phyloP scores from a whole-genome alignment of 2,113 vertebrate species.

The Chascanopsetta lugubris region DNA sequence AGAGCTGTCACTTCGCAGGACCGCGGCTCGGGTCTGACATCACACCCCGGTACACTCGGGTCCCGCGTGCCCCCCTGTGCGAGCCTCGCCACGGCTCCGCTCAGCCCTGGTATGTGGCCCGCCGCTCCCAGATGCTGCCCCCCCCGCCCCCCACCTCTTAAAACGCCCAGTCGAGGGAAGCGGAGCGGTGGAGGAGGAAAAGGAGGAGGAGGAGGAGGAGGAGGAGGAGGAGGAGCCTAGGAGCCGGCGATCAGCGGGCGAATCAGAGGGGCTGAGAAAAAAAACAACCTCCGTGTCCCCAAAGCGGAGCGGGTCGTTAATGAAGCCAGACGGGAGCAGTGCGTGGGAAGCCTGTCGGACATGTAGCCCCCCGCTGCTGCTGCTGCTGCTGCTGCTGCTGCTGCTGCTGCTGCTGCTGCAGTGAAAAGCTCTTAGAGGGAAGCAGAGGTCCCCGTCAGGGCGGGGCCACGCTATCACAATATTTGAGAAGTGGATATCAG shows the following conservation, averaged over 20 bases:
- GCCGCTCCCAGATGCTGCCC: constrained; percentile 65
- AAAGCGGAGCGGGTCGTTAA: constrained; percentile 72
- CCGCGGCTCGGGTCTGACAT: constrained; percentile 42
- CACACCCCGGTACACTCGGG: constrained; percentile 40
- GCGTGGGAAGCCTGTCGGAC: constrained; percentile 64
- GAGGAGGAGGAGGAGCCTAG: no score
- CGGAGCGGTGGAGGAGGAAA: constrained; percentile 63
- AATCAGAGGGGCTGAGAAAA: constrained; percentile 73
- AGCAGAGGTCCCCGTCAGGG: constrained; percentile 57
- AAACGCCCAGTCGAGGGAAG: constrained; percentile 52
- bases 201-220: no score
- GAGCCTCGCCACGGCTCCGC: constrained; percentile 42
- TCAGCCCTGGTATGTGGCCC: constrained; percentile 54
- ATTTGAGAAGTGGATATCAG: constrained; percentile 67
- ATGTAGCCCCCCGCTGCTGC: no score
- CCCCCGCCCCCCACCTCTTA: no score
- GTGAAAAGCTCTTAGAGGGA: constrained; percentile 69
- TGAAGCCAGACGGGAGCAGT: constrained; percentile 66
- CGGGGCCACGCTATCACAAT: constrained; percentile 70
- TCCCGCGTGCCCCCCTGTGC: constrained; percentile 25
- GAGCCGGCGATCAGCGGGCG: constrained; percentile 65
- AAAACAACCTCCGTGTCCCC: constrained; percentile 65
- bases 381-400: no score
- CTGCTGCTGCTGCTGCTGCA: no score
- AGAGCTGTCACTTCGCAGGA: no score